Conservation (phyloP, 2,888 invertebrate species). For the Epsilonema sp. region DNA sequence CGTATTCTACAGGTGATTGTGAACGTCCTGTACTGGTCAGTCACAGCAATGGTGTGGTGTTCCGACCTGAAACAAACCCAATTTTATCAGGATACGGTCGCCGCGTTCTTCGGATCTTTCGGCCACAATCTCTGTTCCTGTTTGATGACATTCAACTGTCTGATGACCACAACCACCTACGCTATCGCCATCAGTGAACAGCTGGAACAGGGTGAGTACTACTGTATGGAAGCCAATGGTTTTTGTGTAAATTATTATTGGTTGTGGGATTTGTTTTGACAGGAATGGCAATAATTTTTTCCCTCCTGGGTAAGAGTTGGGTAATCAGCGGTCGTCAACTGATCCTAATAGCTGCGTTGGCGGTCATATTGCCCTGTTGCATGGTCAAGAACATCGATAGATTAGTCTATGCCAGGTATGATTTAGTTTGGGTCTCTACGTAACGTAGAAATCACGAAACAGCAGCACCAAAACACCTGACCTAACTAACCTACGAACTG, state of each 20-base stretch:
- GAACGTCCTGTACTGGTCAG: background rate
- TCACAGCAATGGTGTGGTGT: background rate
- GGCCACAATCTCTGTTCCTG: background rate
- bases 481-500: too few relatives aligned
- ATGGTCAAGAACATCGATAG: background rate
- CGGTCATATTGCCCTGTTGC: background rate
- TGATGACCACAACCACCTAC: background rate
- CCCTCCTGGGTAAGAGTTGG: too few relatives aligned
- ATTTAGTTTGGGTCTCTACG: too few relatives aligned
- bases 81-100: background rate
- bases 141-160: background rate
- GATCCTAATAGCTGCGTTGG: background rate
- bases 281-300: too few relatives aligned
- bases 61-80: background rate
- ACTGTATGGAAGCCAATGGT: too few relatives aligned
- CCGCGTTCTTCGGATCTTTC: background rate
- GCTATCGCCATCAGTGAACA: background rate
- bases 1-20: conserved; percentile 1
- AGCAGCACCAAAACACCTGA: too few relatives aligned
- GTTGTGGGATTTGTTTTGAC: too few relatives aligned
- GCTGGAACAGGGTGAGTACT: background rate
- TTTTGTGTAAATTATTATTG: too few relatives aligned
- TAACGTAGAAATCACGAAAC: too few relatives aligned
- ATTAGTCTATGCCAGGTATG: background rate
- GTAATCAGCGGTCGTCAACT: background rate